Evolutionary conservation across 2,888 invertebrate genomes (phyloP).

Genomic region (Caenorhabditis sp.): DNA sequence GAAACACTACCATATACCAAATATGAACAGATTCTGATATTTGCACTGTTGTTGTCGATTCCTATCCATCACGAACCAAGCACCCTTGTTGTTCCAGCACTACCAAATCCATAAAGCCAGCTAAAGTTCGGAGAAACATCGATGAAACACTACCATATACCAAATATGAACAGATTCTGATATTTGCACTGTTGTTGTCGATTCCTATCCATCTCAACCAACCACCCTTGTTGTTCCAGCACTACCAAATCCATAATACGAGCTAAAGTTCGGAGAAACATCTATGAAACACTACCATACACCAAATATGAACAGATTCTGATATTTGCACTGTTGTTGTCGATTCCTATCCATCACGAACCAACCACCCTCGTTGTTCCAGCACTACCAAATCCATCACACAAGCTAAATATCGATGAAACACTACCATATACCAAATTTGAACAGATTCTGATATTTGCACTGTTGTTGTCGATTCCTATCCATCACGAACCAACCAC

Average conservation of each 20-base stretch:
- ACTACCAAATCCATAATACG: not conserved
- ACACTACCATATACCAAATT: slow-evolving; percentile 1
- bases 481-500: slow-evolving; percentile 7
- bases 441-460: not conserved
- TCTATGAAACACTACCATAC: too few relatives aligned
- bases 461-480: not conserved
- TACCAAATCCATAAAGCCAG: slow-evolving; percentile 2
- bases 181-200: not conserved
- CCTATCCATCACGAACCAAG: slow-evolving; percentile 6
- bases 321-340: not conserved
- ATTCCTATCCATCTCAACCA: slow-evolving; percentile 8
- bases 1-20: not conserved
- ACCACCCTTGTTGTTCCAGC: not conserved
- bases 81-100: slow-evolving; percentile 1
- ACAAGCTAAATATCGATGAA: not conserved
- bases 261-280: too few relatives aligned
- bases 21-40: not conserved
- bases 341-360: slow-evolving; percentile 5
- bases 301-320: too few relatives aligned
- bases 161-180: not conserved
- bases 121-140: not conserved
- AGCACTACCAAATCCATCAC: slow-evolving; percentile 1
- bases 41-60: not conserved
- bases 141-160: not conserved
- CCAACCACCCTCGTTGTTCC: slow-evolving; percentile 8